Percentiles rank a stretch among this genome's conserved stretches.
Evolutionary conservation across 2,797 vertebrate species (phyloP).

Genomic region (Phoxinus dragarum): DNA sequence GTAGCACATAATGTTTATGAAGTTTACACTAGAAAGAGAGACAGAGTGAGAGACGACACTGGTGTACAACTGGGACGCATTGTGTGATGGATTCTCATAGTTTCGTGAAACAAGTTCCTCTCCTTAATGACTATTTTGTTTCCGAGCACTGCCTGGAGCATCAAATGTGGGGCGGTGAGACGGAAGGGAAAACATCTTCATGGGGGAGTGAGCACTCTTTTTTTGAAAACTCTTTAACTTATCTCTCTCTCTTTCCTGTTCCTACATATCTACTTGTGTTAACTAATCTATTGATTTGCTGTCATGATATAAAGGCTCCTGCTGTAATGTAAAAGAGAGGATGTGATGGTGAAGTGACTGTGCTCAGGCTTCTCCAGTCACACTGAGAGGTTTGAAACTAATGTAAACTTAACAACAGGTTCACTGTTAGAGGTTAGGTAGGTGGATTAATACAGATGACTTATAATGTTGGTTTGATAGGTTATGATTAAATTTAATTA

Average conservation of each 20-base stretch:
- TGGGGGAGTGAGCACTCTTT: slow-evolving; percentile 30
- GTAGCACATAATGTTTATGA: slow-evolving; percentile 28
- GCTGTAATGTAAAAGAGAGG: slow-evolving; percentile 51
- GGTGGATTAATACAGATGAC: neutral
- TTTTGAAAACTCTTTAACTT: slow-evolving; percentile 38
- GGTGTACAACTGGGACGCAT: slow-evolving; percentile 44
- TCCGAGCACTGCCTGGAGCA: slow-evolving; percentile 51
- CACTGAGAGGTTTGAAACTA: neutral
- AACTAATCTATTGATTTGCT: slow-evolving; percentile 51
- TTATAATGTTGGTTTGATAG: neutral
- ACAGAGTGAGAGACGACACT: neutral
- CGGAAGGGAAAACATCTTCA: slow-evolving; percentile 51
- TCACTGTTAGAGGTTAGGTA: neutral
- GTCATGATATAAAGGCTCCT: slow-evolving; percentile 63
- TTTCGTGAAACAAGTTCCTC: slow-evolving; percentile 59
- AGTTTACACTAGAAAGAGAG: slow-evolving; percentile 48
- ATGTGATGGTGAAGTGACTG: neutral
- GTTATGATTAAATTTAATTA: neutral
- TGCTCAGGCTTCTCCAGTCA: neutral
- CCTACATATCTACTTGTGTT: slow-evolving; percentile 36
- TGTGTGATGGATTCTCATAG: slow-evolving; percentile 60
- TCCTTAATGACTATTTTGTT: slow-evolving; percentile 65
- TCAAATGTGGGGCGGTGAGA: slow-evolving; percentile 51
- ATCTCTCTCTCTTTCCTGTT: slow-evolving; percentile 51
- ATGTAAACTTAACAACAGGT: neutral